Conservation (phyloP, 2,888 invertebrate genomes). For the Hemithea aestivaria region DNA sequence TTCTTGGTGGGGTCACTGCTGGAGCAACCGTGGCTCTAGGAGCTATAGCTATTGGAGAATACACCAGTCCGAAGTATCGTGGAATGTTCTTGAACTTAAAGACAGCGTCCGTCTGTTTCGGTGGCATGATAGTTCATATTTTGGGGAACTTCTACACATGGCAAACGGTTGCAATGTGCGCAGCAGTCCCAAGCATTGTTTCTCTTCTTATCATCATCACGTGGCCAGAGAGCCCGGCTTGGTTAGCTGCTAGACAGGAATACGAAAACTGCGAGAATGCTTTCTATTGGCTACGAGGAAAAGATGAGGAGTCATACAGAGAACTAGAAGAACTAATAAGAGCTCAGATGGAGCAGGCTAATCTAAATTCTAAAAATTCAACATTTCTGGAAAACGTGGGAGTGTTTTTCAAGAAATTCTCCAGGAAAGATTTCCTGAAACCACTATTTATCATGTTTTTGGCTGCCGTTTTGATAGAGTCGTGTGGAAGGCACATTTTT, state of each 20-base stretch:
- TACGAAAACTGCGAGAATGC: conserved; percentile 56
- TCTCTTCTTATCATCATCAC: conserved; percentile 48
- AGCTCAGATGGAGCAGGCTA: conserved; percentile 26
- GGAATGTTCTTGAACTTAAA: conserved; percentile 47
- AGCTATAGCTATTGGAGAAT: conserved; percentile 50
- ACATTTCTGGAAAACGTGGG: conserved; percentile 9
- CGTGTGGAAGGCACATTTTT: conserved; percentile 43
- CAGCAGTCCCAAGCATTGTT: conserved; percentile 28
- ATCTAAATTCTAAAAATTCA: conserved; percentile 5
- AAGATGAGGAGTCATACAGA: conserved; percentile 19
- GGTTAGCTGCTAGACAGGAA: conserved; percentile 58
- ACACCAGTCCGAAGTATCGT: conserved; percentile 41
- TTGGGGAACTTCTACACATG: conserved; percentile 36
- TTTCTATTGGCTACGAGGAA: conserved; percentile 70
- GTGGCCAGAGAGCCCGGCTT: conserved; percentile 80
- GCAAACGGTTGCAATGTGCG: conserved; percentile 37
- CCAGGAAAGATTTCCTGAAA: conserved; percentile 33
- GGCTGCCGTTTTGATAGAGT: conserved; percentile 37
- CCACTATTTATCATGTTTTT: conserved; percentile 37
- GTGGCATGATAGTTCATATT: conserved; percentile 37
- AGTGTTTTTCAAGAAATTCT: conserved; percentile 28
- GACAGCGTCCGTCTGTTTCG: conserved; percentile 36
- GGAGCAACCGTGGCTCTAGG: conserved; percentile 62
- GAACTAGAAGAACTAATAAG: conserved; percentile 31
- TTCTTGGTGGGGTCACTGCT: conserved; percentile 53